Base-by-base conservation (phyloP, 2,113 vertebrate genomes). In the Erythrolamprus reginae region DNA sequence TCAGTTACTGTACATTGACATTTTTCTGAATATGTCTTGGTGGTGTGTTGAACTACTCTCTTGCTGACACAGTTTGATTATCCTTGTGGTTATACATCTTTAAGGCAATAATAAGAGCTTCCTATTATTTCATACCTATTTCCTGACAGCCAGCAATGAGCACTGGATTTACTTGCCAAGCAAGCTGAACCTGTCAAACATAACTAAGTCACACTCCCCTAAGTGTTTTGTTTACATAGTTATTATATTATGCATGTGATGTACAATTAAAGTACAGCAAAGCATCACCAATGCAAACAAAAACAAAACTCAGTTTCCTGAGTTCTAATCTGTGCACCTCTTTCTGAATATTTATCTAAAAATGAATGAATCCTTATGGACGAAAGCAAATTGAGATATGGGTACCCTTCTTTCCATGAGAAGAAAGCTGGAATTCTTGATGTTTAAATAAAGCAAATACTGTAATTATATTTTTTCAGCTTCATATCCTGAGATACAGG, bases 211-310 rank as follows among this genome's bases (percentile, higher is more conserved):
- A 90, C 89, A 82, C 21, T 48, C 65, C 70, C 52, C 26, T 83
- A 56, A 87, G 7, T 58, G 52, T 83, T 88, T 83, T 91, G 86
- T 91, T 91, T 91, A 84, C 45, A 84, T 61, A 45, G 47, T 24
- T 91, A 91, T 84, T 91, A 83, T 88, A 50, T 51, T 83, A 61
- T 86, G 26, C 86, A 83, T 84, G 55, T 55, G 38, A 33, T 88
- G 52, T 83, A 87, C 52, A 61, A 84, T 77, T 70, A 88, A 50
- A n/a, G 1, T 21, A 33, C 51, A 84, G 89, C 21, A 65, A 84
- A 23, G 50, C 87, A 15, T 70, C 77, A 52, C 26, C 47, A 61
- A 28, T 38, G 55, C 47, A 88, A 90, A 88, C 77, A 77, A 33
- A 4, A 90, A 65, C 61, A 84, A 84, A 88, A 70, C 5, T 70